phyloP scores from a whole-genome alignment of 2,888 invertebrate genomes.

The Drosophila histrio region DNA sequence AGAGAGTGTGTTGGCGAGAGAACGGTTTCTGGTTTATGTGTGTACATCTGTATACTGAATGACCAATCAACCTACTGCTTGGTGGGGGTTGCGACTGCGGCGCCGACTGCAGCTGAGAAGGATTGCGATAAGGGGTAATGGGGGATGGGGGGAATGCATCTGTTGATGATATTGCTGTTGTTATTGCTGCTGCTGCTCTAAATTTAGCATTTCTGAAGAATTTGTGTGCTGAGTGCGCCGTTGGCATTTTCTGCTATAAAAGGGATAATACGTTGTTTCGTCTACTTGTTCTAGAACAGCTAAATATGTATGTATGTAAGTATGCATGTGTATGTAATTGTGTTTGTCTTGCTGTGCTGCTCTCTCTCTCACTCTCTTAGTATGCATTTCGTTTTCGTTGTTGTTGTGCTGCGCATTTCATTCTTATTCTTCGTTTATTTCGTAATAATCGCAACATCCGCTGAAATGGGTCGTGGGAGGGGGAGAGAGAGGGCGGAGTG shows the following conservation, averaged over 20 bases:
- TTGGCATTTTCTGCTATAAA: slow-evolving; percentile 72
- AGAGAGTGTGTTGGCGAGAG: slow-evolving; percentile 18
- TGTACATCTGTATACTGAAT: too few relatives aligned
- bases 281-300: slow-evolving; percentile 30
- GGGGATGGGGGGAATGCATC: slow-evolving; percentile 15
- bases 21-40: slow-evolving; percentile 55
- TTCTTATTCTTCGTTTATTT: slow-evolving; percentile 71
- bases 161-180: too few relatives aligned
- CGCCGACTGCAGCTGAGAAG: slow-evolving; percentile 29
- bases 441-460: slow-evolving; percentile 76
- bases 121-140: background rate
- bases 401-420: slow-evolving; percentile 44
- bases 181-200: slow-evolving; percentile 56
- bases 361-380: slow-evolving; percentile 18
- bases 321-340: background rate
- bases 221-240: slow-evolving; percentile 51
- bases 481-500: background rate
- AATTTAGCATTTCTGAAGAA: slow-evolving; percentile 76
- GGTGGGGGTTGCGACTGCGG: slow-evolving; percentile 39
- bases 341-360: background rate
- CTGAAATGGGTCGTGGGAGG: slow-evolving; percentile 6
- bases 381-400: slow-evolving; percentile 52
- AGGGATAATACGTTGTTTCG: slow-evolving; percentile 67
- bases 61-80: slow-evolving; percentile 80
- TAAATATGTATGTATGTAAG: slow-evolving; percentile 10